Evolutionary conservation across 2,888 invertebrate species (phyloP), one percentile per base, ranked within the genome.

Genomic region (Balanococcus diminutus): DNA sequence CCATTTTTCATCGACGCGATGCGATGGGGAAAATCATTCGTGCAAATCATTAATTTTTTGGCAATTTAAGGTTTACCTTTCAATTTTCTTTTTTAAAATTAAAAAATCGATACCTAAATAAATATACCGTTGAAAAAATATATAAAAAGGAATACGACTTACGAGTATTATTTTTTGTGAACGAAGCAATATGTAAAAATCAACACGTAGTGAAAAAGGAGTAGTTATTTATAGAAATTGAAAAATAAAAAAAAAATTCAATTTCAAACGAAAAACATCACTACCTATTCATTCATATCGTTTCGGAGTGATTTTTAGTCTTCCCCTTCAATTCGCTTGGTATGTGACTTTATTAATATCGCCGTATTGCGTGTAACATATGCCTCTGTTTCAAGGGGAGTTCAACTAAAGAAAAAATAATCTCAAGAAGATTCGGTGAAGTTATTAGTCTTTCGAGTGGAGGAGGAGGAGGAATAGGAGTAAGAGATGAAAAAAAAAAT

Each of bases 271-370:
- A n/a, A 67, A 67, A 25, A 25, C n/a, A 32, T 75, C 9, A 75
- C n/a, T 75, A 75, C n/a, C n/a, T n/a, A n/a, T n/a, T n/a, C n/a
- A n/a, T 75, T 75, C 75, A 75, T 75, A 75, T 25, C 75, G 32
- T 67, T 67, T 67, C 6, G 8, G n/a, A 32, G 9, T 36, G 32
- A 75, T 25, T 6, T 9, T 32, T 28, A 75, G 4, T 75, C 14
- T n/a, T 28, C 36, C 32, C 75, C 32, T 75, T 75, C 75, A 19
- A 75, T 32, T 75, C 32, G 6, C 4, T 36, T 19, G 25, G 32
- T 75, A 75, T 75, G 9, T n/a, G 31, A 75, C 75, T 75, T 75
- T 32, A 75, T 32, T 75, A 75, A 75, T 75, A 75, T 32, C 8
- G 32, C 19, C 75, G 75, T 32, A 75, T n/a, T 32, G 75, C 75